Percentiles rank a stretch among this genome's conserved stretches.
phyloP scores from a whole-genome alignment of 2,888 invertebrate genomes.

The Mythimna vitellina region DNA sequence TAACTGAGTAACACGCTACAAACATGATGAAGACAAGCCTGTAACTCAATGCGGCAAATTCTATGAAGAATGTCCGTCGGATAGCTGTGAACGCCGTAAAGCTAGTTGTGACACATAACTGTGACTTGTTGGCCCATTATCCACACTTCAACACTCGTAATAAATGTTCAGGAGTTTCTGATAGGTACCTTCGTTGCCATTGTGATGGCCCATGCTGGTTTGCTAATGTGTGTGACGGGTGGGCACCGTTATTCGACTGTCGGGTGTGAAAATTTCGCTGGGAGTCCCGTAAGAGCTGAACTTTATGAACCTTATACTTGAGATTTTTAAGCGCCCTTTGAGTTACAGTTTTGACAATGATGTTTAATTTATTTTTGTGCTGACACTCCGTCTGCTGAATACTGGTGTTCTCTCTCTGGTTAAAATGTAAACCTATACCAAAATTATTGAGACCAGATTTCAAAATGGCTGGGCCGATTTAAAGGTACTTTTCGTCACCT shows the following conservation, averaged over 20 bases:
- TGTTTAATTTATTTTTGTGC: slow-evolving; percentile 29
- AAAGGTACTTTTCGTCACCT: neutral
- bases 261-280: slow-evolving; percentile 63
- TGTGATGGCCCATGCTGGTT: slow-evolving; percentile 50
- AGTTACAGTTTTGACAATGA: slow-evolving; percentile 16
- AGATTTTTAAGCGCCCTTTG: slow-evolving; percentile 3
- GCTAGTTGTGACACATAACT: slow-evolving; percentile 53
- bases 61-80: slow-evolving; percentile 49
- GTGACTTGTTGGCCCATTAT: slow-evolving; percentile 57
- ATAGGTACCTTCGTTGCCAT: slow-evolving; percentile 50
- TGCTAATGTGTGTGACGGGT: slow-evolving; percentile 68
- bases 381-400: neutral
- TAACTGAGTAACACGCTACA: slow-evolving; percentile 12
- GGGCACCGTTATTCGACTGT: slow-evolving; percentile 63
- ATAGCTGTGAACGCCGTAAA: slow-evolving; percentile 54
- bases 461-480: neutral
- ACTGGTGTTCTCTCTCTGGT: neutral
- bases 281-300: slow-evolving; percentile 31
- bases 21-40: slow-evolving; percentile 24
- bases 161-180: slow-evolving; percentile 52
- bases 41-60: slow-evolving; percentile 27
- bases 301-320: slow-evolving; percentile 7
- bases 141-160: slow-evolving; percentile 54
- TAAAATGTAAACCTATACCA: neutral
- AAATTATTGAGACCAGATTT: neutral